Evolutionary conservation across 2,888 invertebrate genomes (phyloP), one percentile per base, ranked within the genome.

Genomic region (Xiphydria camelus): DNA sequence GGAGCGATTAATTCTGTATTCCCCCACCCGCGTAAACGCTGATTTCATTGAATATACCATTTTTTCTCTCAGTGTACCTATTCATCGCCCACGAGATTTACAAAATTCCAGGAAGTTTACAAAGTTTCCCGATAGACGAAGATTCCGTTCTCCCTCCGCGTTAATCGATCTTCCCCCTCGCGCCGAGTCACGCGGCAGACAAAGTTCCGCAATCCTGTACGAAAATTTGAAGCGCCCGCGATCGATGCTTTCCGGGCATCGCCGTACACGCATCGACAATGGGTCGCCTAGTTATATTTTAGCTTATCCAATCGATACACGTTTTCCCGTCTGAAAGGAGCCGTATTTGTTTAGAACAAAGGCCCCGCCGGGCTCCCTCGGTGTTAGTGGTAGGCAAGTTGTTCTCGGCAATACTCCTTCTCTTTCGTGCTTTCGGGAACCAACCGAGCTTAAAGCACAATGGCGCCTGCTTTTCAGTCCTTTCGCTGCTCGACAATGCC

Each of bases 401-500:
- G n/a, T n/a, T n/a, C n/a, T n/a, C 64, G 62, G 59, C 59, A 58
- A 57, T 62, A 58, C 31, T 25, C 45, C 50, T 50, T 45, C 49
- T 39, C 44, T 43, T 45, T 51, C 57, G 55, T 55, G 58, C 62
- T 62, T 64, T 69, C 59, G 59, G 60, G 56, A 51, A 59, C 53
- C 60, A 47, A 45, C 55, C 62, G 62, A 65, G 69, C 62, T 66
- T 62, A 57, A 59, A 63, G 60, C 61, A 71, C 69, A 75, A 74
- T 73, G 66, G 66, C 63, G 60, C 64, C 66, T 59, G 68, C 66
- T 63, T 68, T 68, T 72, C 68, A 68, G 65, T 66, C 66, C 66
- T 70, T 70, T 72, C 66, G 66, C 62, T 57, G 57, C 53, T 55
- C 64, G 58, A 75, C 74, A 75, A 75, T 67, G 56, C 66, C 72